phyloP scores from a whole-genome alignment of 2,113 vertebrate species.

The Pseudolaguvia tuberculata region DNA sequence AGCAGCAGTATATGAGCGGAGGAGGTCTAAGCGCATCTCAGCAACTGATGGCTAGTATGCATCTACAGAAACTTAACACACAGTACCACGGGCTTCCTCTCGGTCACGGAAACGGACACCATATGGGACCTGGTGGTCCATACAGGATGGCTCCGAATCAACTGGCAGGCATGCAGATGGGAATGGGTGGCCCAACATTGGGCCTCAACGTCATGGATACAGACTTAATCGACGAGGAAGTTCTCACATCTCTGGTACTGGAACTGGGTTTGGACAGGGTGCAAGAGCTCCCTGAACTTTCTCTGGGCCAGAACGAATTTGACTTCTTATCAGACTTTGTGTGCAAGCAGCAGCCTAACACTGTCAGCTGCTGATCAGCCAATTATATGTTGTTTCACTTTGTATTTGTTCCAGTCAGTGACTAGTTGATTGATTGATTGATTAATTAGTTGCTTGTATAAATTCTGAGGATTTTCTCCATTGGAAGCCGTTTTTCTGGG shows the following conservation, averaged over 20 bases:
- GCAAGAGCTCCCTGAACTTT: conserved; percentile 93
- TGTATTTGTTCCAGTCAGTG: conserved; percentile 47
- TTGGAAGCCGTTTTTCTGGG: conserved; percentile 27
- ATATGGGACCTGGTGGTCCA: conserved; percentile 65
- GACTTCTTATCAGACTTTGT: conserved; percentile 95
- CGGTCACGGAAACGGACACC: conserved; percentile 62
- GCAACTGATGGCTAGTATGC: conserved; percentile 85
- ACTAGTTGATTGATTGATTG: neutral
- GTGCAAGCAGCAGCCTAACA: conserved; percentile 86
- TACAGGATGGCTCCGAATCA: conserved; percentile 72
- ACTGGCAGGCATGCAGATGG: conserved; percentile 70
- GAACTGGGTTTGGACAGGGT: conserved; percentile 91
- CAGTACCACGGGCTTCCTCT: conserved; percentile 80
- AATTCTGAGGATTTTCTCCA: conserved; percentile 15
- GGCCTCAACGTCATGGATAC: conserved; percentile 83
- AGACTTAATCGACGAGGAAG: conserved; percentile 92
- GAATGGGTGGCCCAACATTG: conserved; percentile 69
- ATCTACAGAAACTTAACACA: conserved; percentile 86
- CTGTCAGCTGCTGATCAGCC: conserved; percentile 84
- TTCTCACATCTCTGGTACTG: conserved; percentile 86
- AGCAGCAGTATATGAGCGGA: conserved; percentile 74
- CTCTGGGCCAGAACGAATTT: conserved; percentile 94
- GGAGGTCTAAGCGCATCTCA: conserved; percentile 73
- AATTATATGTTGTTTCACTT: conserved; percentile 31
- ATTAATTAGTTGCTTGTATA: conserved; percentile 18